Conservation (phyloP, 2,113 vertebrate species). For the Notarius lentiginosus region DNA sequence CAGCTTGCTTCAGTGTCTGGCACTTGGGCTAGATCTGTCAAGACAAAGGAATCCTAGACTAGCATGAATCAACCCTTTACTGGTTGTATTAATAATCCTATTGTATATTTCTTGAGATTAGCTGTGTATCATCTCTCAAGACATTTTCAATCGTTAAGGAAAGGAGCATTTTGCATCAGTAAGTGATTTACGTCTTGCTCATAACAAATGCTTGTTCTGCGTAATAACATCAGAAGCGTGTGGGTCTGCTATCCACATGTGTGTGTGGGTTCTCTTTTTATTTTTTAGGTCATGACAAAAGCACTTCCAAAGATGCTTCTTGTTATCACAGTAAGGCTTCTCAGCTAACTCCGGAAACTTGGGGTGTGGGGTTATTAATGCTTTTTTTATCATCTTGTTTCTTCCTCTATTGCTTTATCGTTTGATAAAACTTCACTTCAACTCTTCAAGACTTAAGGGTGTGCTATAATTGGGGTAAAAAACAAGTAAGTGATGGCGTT, state of each 20-base stretch:
- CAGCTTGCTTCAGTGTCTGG: slow-evolving; percentile 15
- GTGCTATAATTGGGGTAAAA: background rate
- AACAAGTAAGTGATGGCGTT: background rate
- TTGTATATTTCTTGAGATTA: background rate
- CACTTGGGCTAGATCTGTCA: slow-evolving; percentile 14
- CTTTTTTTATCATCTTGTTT: background rate
- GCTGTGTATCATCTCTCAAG: background rate
- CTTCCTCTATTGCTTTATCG: background rate
- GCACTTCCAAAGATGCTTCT: background rate
- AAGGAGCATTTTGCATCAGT: background rate
- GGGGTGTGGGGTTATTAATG: too few relatives aligned
- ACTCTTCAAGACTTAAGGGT: background rate
- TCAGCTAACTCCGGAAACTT: background rate
- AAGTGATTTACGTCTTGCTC: background rate
- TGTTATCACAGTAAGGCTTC: background rate
- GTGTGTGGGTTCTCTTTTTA: background rate
- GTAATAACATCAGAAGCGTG: background rate
- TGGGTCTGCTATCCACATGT: slow-evolving; percentile 23
- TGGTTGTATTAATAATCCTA: background rate
- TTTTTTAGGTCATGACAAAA: background rate
- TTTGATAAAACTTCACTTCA: background rate
- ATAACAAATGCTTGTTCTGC: background rate
- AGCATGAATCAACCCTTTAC: slow-evolving; percentile 3
- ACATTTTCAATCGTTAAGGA: background rate
- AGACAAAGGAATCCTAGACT: slow-evolving; percentile 9